These are phyloP conservation scores for Dipus sagitta DNA, from an alignment of 2,797 vertebrate species.

Conservation along the genomic window DNA sequence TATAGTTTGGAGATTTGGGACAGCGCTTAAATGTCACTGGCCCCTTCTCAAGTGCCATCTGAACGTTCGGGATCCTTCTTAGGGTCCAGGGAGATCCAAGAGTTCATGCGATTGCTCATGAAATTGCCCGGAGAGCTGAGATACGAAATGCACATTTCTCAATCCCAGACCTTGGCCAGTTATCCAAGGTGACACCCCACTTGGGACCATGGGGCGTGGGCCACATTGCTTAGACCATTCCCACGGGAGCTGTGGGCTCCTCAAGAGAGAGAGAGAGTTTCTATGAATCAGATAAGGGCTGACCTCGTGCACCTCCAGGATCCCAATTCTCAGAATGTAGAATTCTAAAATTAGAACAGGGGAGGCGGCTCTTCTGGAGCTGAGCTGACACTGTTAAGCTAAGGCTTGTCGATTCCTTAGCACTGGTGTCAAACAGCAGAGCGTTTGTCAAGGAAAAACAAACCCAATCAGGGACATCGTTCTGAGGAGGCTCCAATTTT, in stretches of 20 bases:
- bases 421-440: constrained; percentile 33
- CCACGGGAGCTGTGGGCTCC: not conserved
- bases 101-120: constrained; percentile 52
- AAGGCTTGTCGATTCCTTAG: constrained; percentile 38
- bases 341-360: constrained; percentile 54
- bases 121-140: constrained; percentile 38
- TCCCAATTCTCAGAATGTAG: constrained; percentile 46
- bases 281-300: constrained; percentile 54
- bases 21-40: not conserved
- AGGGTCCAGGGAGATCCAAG: constrained; percentile 21
- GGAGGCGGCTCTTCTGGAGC: not conserved
- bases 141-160: constrained; percentile 66
- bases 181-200: not conserved
- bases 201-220: constrained; percentile 26
- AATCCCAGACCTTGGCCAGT: constrained; percentile 38
- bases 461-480: not conserved
- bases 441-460: constrained; percentile 58
- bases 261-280: constrained; percentile 34
- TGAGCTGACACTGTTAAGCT: constrained; percentile 26
- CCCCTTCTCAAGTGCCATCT: not conserved
- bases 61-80: not conserved
- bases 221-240: constrained; percentile 44
- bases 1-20: not conserved
- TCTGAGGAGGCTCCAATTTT: constrained; percentile 58
- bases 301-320: not conserved